Evolutionary conservation across 2,888 invertebrate species (phyloP), one percentile per base, ranked within the genome.

Genomic region (Plebejus anna): DNA sequence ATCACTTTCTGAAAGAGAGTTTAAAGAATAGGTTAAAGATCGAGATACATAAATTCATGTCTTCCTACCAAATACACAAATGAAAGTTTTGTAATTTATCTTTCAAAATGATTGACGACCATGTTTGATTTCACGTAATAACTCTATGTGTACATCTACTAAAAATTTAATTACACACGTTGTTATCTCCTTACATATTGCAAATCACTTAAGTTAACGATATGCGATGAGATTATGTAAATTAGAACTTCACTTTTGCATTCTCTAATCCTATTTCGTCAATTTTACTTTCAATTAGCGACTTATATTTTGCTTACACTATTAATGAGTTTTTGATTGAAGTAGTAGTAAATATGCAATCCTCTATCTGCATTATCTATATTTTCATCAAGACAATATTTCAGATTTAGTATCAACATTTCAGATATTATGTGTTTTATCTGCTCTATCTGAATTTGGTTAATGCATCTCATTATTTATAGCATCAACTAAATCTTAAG

Each of bases 151-250:
- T 61, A 9, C 61, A 61, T 61, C 28, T 28, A 28, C 28, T 28
- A 28, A 1, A 55, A 4, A 66, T 32, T 32, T 16, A 66, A 32
- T 66, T 66, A 66, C 66, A 16, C 32, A 36, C 13, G 2, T 32
- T 32, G 13, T 36, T 32, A 13, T 36, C 16, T 66, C 61, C 36
- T 16, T 16, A 66, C 4, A 66, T 66, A 66, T 32, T 32, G 66
- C 66, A 66, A 66, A 66, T 66, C 32, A 66, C 32, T 32, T 32
- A 66, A 28, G 28, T 36, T 66, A 66, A 66, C 22, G 66, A 36
- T 66, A 36, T 9, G 28, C 11, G 61, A 66, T 32, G 66, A 32
- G 16, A 36, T 66, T 66, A 32, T 36, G 66, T 66, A 66, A 66
- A 66, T 66, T 36, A 36, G 13, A 32, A 66, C 32, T 36, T 66